Evolutionary conservation across 2,113 vertebrate genomes (phyloP), one percentile per base, ranked within the genome.

Genomic region (Arenaria interpres): DNA sequence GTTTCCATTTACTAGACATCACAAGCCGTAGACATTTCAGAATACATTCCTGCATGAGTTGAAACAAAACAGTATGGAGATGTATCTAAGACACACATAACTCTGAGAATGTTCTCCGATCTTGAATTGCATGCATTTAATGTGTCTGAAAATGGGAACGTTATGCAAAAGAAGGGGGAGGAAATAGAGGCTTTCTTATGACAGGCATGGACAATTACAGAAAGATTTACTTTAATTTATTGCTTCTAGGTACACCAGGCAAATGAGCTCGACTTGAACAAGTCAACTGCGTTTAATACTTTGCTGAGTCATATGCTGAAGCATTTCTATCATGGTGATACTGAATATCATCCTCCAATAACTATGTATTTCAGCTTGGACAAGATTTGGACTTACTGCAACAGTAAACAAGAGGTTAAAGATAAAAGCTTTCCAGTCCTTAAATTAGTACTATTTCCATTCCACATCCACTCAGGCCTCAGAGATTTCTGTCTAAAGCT

Each of bases 321-420:
- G 20, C 2, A 8, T 71, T 85, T 85, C 41, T 80, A 17, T 43
- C 53, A 45, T 25, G 7, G 30, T 64, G 53, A 85, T 30, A 41
- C 8, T 12, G 43, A 64, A 18, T 8, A 67, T 39, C 30, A 72
- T 72, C 32, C 32, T 68, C 22, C 24, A 78, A 10, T 45, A 86
- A 41, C 37, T 63, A 30, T 0, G 1, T 6, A 48, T 17, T 53
- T 84, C 57, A 90, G 3, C 46, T 83, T 66, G 48, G 35, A 28
- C 82, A 69, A 79, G 12, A 51, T 75, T 87, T 81, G 57, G 35
- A 68, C 23, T 77, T 90, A 51, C 27, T 67, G 30, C 14, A 88
- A 59, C 9, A 46, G 64, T 90, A 90, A 92, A 90, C 28, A 71
- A 69, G 54, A 88, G n/a, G 64, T 93, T 85, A 82, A 95, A 79